These are phyloP conservation scores for Styela plicata DNA, from an alignment of 23 tunicate genomes.

Conservation along the genomic window DNA sequence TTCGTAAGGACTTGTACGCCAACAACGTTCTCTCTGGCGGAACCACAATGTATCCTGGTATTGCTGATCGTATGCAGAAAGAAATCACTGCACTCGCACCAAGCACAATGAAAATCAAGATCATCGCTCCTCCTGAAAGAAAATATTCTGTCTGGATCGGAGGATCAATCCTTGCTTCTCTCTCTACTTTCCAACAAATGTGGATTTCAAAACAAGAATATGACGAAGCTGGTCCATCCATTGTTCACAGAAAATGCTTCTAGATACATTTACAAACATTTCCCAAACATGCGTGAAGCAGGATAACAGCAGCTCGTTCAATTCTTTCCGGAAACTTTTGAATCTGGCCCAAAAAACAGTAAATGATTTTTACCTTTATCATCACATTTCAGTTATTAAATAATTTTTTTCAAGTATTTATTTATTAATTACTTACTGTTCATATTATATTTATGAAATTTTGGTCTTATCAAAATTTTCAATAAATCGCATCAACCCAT, in stretches of 20 bases:
- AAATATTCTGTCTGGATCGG: slow-evolving; percentile 63
- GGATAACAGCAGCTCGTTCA: too few species aligned
- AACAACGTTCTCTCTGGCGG: slow-evolving; percentile 94
- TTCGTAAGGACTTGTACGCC: slow-evolving; percentile 87
- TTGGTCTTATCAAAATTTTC: too few species aligned
- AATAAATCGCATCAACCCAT: too few species aligned
- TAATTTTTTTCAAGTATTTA: too few species aligned
- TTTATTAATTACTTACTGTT: too few species aligned
- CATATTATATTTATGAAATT: too few species aligned
- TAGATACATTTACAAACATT: background rate
- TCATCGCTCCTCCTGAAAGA: slow-evolving; percentile 57
- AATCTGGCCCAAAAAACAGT: too few species aligned
- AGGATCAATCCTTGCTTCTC: slow-evolving; percentile 88
- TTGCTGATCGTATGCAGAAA: slow-evolving; percentile 34
- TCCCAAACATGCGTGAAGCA: too few species aligned
- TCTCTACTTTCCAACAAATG: slow-evolving; percentile 89
- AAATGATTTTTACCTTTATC: too few species aligned
- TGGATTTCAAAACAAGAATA: slow-evolving; percentile 92
- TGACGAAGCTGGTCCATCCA: slow-evolving; percentile 70
- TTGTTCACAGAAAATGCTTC: slow-evolving; percentile 22
- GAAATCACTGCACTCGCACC: slow-evolving; percentile 53
- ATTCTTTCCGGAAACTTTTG: too few species aligned
- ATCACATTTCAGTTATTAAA: too few species aligned
- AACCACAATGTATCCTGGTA: slow-evolving; percentile 95
- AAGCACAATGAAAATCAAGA: slow-evolving; percentile 80